Base-by-base conservation (phyloP, 2,888 invertebrate species). In the Chymomyza amoena region DNA sequence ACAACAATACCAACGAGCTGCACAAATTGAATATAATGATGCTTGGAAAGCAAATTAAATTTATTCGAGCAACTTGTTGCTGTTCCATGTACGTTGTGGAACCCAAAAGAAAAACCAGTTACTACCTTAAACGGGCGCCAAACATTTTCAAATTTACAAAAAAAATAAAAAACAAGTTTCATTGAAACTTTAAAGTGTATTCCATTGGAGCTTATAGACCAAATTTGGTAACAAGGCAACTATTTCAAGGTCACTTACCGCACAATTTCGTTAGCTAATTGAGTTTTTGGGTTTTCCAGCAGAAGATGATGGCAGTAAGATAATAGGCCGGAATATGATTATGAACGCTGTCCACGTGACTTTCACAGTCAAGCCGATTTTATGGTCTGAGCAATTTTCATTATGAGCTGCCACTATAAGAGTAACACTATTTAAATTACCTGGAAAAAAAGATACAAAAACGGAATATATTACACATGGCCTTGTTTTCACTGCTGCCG, bases 21-120 rank as follows among this genome's bases (percentile, higher is more conserved):
- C 69, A 69, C 64, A 68, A 73, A 76, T 75, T 73, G 72, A 68
- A 72, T 81, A 84, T 84, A 80, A 83, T 83, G 78, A 83, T 75
- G 84, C 84, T 81, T 87, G 85, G 70, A 68, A 78, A 68, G 69
- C 56, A 68, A 75, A 76, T 87, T 87, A 68, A 80, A 78, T 85
- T 67, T 64, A 69, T 76, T 51, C 65, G 68, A 66, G 66, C 83
- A 70, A 83, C 82, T 83, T 83, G 82, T 87, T 79, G 87, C 79
- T 68, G 79, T 67, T 66, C 57, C 70, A 70, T 76, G 62, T 73
- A 36, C 70, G 72, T 32, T 32, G 72, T 45, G 69, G 70, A 80
- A 84, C 63, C 81, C 77, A 87, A 83, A 82, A 69, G 60, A 15
- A 70, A 79, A 61, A 64, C 75, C 71, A 66, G 25, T 73, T 68